Conservation (phyloP, 1,140 invertebrate species). For the Calephelis nemesis region DNA sequence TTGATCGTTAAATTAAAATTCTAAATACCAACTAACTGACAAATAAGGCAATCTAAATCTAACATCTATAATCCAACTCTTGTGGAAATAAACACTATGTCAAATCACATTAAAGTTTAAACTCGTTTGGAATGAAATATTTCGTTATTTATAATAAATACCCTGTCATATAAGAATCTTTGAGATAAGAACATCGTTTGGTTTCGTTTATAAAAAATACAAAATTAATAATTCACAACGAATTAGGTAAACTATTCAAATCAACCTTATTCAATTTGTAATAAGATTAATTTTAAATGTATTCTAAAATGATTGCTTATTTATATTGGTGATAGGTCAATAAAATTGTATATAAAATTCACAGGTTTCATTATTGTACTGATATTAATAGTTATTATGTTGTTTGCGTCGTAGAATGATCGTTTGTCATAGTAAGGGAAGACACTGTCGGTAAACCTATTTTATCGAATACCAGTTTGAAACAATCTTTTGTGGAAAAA, state of each 20-base stretch:
- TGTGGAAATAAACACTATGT: not conserved
- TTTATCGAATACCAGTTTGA: too few species aligned
- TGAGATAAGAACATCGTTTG: conserved; percentile 26
- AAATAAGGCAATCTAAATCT: conserved; percentile 5
- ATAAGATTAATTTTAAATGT: conserved; percentile 19
- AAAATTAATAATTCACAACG: not conserved
- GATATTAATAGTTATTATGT: conserved; percentile 15
- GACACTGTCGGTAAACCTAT: too few species aligned
- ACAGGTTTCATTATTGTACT: conserved; percentile 2
- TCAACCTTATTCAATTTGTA: not conserved
- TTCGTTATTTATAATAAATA: conserved; percentile 25
- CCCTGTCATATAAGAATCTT: conserved; percentile 30
- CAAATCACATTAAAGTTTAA: not conserved
- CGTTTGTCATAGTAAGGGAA: too few species aligned
- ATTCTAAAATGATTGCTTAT: not conserved
- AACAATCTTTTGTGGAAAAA: too few species aligned
- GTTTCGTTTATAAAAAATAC: conserved; percentile 21
- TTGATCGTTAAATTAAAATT: conserved; percentile 12
- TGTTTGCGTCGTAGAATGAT: not conserved
- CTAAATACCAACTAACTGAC: conserved; percentile 5
- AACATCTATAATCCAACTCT: not conserved
- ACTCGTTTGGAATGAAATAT: not conserved
- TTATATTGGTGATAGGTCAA: not conserved
- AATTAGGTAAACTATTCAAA: not conserved
- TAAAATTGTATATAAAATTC: conserved; percentile 14